phyloP scores from a whole-genome alignment of 2,113 vertebrate species.

The Neolamprologus sp. region DNA sequence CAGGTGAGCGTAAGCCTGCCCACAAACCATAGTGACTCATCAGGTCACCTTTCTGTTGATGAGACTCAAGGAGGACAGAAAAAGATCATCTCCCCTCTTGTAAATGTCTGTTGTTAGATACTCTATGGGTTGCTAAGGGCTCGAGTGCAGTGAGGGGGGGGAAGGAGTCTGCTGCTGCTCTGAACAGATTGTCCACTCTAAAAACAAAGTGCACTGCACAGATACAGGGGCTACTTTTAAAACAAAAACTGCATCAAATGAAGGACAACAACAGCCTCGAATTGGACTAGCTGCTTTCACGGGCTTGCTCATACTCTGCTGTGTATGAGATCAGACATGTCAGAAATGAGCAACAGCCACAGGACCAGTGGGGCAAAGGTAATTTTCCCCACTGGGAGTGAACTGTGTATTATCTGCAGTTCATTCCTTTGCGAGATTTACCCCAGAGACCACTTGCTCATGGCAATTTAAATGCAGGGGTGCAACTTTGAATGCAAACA shows the following conservation, averaged over 20 bases:
- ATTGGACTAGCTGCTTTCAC: background rate
- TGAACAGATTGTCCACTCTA: constrained; percentile 46
- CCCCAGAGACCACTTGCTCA: background rate
- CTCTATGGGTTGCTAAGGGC: constrained; percentile 58
- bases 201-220: constrained; percentile 31
- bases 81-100: constrained; percentile 48
- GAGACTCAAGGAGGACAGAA: constrained; percentile 60
- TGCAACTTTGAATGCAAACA: background rate
- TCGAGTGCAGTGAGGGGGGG: constrained; percentile 19
- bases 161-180: constrained; percentile 9
- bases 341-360: background rate
- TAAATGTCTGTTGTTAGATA: constrained; percentile 60
- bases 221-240: constrained; percentile 22
- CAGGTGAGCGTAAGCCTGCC: background rate
- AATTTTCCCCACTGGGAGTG: background rate
- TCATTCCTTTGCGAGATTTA: background rate
- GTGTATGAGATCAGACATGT: background rate
- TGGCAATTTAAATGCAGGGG: constrained; percentile 12
- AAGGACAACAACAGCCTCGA: background rate
- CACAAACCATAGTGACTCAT: constrained; percentile 41
- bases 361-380: background rate
- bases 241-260: constrained; percentile 21
- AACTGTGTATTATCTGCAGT: constrained; percentile 3
- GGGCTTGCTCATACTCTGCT: background rate
- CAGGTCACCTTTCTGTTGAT: constrained; percentile 51